Base-by-base conservation (phyloP, 2,797 vertebrate species). In the Ciconia nigra region DNA sequence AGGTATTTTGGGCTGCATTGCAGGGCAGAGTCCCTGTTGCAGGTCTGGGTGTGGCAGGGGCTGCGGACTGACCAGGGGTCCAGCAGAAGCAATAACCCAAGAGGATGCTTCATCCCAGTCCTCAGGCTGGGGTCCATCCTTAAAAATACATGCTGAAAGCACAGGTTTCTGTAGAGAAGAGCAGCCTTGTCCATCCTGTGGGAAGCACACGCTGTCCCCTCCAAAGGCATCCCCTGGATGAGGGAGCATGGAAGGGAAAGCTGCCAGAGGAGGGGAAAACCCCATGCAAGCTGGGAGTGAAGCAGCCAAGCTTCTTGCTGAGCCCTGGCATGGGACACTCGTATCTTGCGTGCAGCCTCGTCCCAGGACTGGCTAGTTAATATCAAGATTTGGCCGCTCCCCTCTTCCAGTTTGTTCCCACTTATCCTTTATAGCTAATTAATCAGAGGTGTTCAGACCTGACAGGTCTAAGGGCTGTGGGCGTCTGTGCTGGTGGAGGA, bases 281-380 rank as follows among this genome's bases (percentile, higher is more conserved):
- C 63, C n/a, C 41, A 3, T 4, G 21, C 24, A 39, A 72, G 11
- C 41, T 71, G 44, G 10, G 69, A 62, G 14, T 2, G 5, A 71
- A 76, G 44, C 44, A 62, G 46, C 55, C 12, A 7, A 61, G 55
- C 28, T 63, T 29, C 35, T 51, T 54, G 24, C 51, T 2, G 17
- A 93, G 71, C 65, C 24, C 33, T 52, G 82, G 20, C 18, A 13
- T 16, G 22, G 51, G 41, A 15, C 15, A 35, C 22, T 71, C 14
- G 33, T 10, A 6, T 25, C 66, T 61, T 61, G 28, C 10, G 5
- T 0, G 1, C 33, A 62, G 41, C 20, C 24, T 73, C 2, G 7
- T 46, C 31, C 35, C 54, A 55, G 47, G 15, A 33, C 29, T 1
- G 1, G 15, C n/a, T 62, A 16, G 39, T 52, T n/a, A 78, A 17